phyloP scores from a whole-genome alignment of 1,140 invertebrate species.

The Euura lappo region DNA sequence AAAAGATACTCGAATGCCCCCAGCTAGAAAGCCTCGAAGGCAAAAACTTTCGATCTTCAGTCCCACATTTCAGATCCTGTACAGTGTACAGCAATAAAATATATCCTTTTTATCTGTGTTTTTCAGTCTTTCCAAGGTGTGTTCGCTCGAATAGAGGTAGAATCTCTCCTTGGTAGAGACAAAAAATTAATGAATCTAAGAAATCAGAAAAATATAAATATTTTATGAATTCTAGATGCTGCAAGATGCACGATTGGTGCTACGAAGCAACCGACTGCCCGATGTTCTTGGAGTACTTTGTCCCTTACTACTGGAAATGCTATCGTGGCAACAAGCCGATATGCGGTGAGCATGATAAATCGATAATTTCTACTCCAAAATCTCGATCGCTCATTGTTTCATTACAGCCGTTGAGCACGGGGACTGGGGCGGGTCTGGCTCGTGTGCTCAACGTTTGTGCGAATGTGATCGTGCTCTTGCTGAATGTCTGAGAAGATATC shows the following conservation, averaged over 20 bases:
- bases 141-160: no score
- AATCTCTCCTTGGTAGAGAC: no score
- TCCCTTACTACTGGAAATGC: conserved; percentile 89
- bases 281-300: conserved; percentile 83
- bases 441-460: conserved; percentile 80
- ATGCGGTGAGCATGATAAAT: conserved; percentile 67
- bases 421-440: conserved; percentile 66
- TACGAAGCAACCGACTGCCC: conserved; percentile 78
- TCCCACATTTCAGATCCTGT: no score
- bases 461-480: conserved; percentile 85
- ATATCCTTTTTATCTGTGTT: no score
- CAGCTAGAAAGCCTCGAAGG: no score
- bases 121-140: no score
- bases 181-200: no score
- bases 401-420: conserved; percentile 70
- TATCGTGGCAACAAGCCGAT: conserved; percentile 73
- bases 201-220: background rate
- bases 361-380: background rate
- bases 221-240: conserved; percentile 66
- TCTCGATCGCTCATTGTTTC: conserved; percentile 16
- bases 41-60: no score
- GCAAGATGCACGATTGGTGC: conserved; percentile 79
- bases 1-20: no score
- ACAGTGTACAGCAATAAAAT: no score
- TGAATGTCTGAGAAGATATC: conserved; percentile 76